phyloP scores from a whole-genome alignment of 2,797 vertebrate species.

The Perodicticus potto region DNA sequence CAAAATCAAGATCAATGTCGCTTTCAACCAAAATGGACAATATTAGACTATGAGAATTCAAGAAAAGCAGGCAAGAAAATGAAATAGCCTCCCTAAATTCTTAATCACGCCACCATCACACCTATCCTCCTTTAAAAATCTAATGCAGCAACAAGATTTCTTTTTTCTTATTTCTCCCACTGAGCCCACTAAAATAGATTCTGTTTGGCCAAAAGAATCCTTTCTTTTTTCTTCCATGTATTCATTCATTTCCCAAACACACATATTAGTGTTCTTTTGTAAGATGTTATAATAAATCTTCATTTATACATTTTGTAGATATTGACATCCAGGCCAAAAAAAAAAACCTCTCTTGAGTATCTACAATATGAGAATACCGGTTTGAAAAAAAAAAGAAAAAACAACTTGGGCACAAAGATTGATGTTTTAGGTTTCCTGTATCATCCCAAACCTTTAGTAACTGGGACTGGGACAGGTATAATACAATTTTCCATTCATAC shows the following conservation, averaged over 20 bases:
- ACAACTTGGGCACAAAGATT: background rate
- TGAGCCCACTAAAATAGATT: conserved; percentile 31
- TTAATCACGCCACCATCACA: background rate
- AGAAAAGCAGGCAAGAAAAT: background rate
- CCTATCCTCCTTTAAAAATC: background rate
- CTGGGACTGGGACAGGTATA: background rate
- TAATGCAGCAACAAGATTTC: background rate
- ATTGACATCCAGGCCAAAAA: background rate
- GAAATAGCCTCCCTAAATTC: background rate
- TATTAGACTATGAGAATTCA: background rate
- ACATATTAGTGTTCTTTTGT: background rate
- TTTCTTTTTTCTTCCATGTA: background rate
- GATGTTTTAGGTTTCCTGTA: background rate
- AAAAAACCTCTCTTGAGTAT: background rate
- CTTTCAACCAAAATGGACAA: background rate
- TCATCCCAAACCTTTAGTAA: background rate
- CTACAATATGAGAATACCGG: background rate
- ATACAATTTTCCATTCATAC: background rate
- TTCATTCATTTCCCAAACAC: background rate
- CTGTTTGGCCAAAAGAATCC: background rate
- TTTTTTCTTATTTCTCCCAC: background rate
- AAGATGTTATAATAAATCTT: background rate
- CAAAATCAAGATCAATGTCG: conserved; percentile 13
- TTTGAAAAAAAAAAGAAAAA: background rate
- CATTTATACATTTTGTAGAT: background rate